phyloP scores from a whole-genome alignment of 2,113 vertebrate genomes.

The Siniperca chuatsi region DNA sequence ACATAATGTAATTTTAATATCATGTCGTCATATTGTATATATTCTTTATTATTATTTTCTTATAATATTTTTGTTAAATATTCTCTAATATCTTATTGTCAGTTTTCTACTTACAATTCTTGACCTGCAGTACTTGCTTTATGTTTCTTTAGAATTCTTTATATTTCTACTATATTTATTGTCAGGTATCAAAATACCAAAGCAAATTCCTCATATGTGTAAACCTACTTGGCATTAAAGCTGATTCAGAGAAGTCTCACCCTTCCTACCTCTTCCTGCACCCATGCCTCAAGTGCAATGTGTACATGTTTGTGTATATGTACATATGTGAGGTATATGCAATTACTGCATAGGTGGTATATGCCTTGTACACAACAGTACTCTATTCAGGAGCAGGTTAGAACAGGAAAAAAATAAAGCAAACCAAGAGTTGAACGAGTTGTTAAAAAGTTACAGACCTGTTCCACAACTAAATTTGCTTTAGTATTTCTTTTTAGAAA shows the following conservation, averaged over 20 bases:
- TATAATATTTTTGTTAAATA: no score
- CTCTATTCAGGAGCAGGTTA: constrained; percentile 19
- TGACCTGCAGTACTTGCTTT: no score
- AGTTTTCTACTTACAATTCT: no score
- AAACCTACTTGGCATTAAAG: no score
- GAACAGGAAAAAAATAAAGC: neutral
- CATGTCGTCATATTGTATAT: no score
- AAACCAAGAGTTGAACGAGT: neutral
- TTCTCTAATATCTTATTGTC: no score
- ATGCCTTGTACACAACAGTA: neutral
- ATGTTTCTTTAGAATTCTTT: no score
- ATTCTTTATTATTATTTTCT: no score
- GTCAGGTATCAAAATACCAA: no score
- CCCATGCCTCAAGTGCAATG: constrained; percentile 23
- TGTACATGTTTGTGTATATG: neutral
- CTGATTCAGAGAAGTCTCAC: neutral
- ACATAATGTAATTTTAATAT: no score
- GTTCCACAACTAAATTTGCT: constrained; percentile 23
- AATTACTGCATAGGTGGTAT: neutral
- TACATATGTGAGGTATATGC: neutral
- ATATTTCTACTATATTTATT: no score
- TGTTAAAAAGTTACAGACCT: constrained; percentile 6
- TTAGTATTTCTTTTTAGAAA: constrained; percentile 6
- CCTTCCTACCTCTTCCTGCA: neutral
- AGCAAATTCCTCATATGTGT: no score